These are phyloP conservation scores for Platycercus adscitus DNA, from an alignment of 2,113 vertebrate genomes.

Conservation along the genomic window DNA sequence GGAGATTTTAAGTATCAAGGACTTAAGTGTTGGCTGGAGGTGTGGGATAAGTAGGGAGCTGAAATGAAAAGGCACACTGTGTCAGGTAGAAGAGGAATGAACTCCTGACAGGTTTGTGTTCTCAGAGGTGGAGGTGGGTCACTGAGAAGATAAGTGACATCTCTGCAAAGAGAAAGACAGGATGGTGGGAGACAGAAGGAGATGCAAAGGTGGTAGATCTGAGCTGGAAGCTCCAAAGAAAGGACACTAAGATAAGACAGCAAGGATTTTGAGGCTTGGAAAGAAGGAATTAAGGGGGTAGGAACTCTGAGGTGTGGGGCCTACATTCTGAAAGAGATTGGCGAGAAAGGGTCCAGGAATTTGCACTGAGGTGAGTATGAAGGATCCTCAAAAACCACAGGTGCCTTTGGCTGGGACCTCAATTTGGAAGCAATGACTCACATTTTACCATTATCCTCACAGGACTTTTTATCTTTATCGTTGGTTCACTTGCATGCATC, in stretches of 20 bases:
- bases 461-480: not conserved
- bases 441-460: not conserved
- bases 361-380: not conserved
- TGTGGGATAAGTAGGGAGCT: not conserved
- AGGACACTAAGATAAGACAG: not conserved
- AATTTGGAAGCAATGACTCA: not conserved
- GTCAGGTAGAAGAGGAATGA: not conserved
- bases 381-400: not conserved
- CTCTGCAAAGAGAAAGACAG: not conserved
- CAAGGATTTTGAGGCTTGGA: not conserved
- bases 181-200: not conserved
- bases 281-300: not conserved
- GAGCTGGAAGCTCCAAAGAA: not conserved
- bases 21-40: fast-evolving
- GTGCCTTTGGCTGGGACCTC: not conserved
- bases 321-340: not conserved
- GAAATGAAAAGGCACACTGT: not conserved
- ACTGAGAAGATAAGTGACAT: not conserved
- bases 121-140: not conserved
- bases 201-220: not conserved
- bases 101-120: not conserved
- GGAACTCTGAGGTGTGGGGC: not conserved
- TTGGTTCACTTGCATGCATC: fast-evolving
- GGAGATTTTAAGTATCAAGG: not conserved
- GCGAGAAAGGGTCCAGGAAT: not conserved